Percentiles rank a stretch among this genome's conserved stretches.
These are phyloP conservation scores for Lycaon pictus DNA, from an alignment of 2,113 vertebrate genomes.

Conservation along the genomic window DNA sequence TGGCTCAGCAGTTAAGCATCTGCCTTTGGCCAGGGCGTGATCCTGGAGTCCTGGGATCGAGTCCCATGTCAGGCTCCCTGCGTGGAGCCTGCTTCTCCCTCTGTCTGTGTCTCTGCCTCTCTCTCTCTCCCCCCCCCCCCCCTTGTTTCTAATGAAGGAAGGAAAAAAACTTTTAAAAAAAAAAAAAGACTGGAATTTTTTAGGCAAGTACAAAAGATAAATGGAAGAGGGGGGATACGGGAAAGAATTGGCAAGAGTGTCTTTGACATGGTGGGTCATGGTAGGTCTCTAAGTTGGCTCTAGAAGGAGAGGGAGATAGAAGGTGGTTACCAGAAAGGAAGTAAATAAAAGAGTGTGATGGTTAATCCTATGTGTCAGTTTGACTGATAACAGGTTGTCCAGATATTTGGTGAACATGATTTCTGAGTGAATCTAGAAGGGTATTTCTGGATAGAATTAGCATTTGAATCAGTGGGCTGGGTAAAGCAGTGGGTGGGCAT, in stretches of 20 bases:
- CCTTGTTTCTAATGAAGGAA: too few species aligned
- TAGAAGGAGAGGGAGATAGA: neutral
- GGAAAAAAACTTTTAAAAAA: too few species aligned
- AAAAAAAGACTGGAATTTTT: neutral
- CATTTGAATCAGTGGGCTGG: neutral
- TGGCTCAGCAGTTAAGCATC: too few species aligned
- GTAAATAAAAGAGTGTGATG: neutral
- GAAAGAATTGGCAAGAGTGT: neutral
- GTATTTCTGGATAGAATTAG: neutral
- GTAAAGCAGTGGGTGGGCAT: neutral
- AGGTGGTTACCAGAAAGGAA: neutral
- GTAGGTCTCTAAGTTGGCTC: neutral
- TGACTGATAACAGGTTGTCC: neutral
- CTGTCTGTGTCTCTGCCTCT: too few species aligned
- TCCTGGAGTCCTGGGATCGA: too few species aligned
- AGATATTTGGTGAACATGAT: neutral
- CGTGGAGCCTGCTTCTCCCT: too few species aligned
- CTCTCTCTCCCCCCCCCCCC: too few species aligned
- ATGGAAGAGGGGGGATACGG: neutral
- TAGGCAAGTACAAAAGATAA: neutral
- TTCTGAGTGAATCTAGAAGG: neutral
- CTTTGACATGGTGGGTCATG: accelerated
- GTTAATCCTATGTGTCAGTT: neutral
- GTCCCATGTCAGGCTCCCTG: too few species aligned
- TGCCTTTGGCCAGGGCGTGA: too few species aligned